Conservation (phyloP, 2,113 vertebrate genomes). For the Rhombomys opimus region DNA sequence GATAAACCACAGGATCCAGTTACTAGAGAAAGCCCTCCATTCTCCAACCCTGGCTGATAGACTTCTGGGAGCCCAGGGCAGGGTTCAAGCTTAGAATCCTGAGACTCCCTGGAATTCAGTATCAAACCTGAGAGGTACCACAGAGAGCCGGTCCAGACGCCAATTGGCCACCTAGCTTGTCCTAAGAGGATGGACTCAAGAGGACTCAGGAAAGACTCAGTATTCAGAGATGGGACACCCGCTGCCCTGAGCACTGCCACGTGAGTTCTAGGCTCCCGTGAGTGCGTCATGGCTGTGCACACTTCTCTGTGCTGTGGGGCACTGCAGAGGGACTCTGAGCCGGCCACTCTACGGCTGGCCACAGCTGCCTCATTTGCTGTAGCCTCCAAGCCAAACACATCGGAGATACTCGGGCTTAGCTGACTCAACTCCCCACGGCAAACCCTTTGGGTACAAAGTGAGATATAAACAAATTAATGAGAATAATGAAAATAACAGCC, state of each 20-base stretch:
- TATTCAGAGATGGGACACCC: background rate
- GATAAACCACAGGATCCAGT: background rate
- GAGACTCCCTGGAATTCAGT: background rate
- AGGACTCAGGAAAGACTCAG: accelerated
- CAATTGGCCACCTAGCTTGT: no score
- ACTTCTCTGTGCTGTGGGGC: accelerated
- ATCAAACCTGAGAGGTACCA: accelerated
- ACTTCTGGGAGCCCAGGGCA: background rate
- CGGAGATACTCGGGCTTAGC: background rate
- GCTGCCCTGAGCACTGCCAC: accelerated
- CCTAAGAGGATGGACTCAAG: background rate
- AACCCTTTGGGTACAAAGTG: conserved; percentile 3
- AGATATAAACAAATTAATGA: conserved; percentile 46
- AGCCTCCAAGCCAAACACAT: background rate
- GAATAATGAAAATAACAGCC: conserved; percentile 21
- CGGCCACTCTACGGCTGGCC: background rate
- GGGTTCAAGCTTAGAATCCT: background rate
- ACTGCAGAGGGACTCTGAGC: accelerated
- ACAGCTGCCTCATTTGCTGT: background rate
- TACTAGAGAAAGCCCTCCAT: accelerated
- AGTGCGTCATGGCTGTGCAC: accelerated
- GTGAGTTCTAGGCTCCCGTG: no score
- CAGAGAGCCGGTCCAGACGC: no score
- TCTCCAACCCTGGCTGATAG: background rate
- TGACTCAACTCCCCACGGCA: background rate